These are phyloP conservation scores for Coenonympha glycerion DNA, from an alignment of 2,888 invertebrate genomes.

Conservation along the genomic window DNA sequence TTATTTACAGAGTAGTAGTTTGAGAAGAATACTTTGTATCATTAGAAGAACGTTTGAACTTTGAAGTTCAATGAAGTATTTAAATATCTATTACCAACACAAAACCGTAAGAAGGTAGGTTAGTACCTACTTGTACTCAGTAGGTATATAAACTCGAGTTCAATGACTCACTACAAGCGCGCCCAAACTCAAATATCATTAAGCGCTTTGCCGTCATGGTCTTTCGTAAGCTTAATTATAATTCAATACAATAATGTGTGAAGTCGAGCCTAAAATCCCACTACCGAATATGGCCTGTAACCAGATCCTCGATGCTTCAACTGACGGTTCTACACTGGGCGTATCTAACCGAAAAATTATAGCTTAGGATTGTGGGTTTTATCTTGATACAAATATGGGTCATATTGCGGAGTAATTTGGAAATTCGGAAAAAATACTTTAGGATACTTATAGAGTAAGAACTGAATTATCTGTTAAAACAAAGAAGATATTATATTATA, in stretches of 20 bases:
- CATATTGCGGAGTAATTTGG: not conserved
- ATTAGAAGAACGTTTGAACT: no score
- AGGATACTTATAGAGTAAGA: no score
- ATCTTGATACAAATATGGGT: no score
- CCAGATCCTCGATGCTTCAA: slow-evolving; percentile 14
- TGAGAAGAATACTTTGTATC: no score
- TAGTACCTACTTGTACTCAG: no score
- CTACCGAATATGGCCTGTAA: slow-evolving; percentile 25
- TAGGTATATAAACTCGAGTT: not conserved
- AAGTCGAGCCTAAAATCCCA: slow-evolving; percentile 30
- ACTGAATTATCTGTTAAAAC: no score
- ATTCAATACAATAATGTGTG: slow-evolving; percentile 26
- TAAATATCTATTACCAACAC: no score
- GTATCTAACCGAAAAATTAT: not conserved
- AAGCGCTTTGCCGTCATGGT: slow-evolving; percentile 13
- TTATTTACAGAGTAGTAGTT: no score
- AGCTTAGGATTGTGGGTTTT: not conserved
- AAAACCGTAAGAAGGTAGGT: no score
- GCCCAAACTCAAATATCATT: slow-evolving; percentile 12
- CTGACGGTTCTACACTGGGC: slow-evolving; percentile 10
- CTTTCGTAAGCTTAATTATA: slow-evolving; percentile 24
- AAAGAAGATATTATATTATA: no score
- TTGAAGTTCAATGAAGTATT: no score
- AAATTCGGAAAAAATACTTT: not conserved
- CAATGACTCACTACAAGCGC: slow-evolving; percentile 12